Base-by-base conservation (phyloP, 2,888 invertebrate genomes). In the Trichogramma evanescens region DNA sequence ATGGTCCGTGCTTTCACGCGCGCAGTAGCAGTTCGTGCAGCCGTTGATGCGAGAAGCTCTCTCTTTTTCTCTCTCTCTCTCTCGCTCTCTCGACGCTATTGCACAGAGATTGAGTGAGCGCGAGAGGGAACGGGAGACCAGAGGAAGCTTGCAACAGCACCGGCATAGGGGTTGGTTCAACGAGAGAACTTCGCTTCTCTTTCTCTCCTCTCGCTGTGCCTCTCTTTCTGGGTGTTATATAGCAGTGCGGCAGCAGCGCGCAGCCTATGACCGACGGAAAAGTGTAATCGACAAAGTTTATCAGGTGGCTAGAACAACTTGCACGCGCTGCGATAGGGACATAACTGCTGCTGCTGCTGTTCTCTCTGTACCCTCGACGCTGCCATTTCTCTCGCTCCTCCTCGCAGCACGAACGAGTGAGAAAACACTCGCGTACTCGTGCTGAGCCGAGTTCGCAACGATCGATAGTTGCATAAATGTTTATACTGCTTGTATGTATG, bases 271-370 rank as follows among this genome's bases (percentile, higher is more conserved):
- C 68, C 67, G 64, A 71, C 69, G 71, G 70, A 72, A 74, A 74
- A 74, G 73, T 72, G 72, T 73, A 74, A 74, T 74, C 74, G 72
- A 73, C 73, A 73, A 74, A 74, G 72, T 74, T 74, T 74, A 60
- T 63, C 59, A 59, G 52, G 50, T 52, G 57, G 57, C 57, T 54
- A 59, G 54, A 58, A 53, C 53, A 4, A 58, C 26, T 26, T 26
- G 26, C 26, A 26, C 26, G 26, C 26, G 26, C 26, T 26, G 26
- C 26, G 26, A 26, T 26, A 26, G 26, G 26, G 26, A 26, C 26
- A 26, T 26, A 26, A 26, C 26, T 26, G 26, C 26, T 26, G 26
- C 26, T 26, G 26, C 26, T 26, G 26, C 26, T 26, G 26, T 26
- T 26, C 26, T 26, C 26, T 26, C 26, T 26, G 26, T 26, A 26